Conservation (phyloP, 2,888 invertebrate species). For the Hecatera dysodea region DNA sequence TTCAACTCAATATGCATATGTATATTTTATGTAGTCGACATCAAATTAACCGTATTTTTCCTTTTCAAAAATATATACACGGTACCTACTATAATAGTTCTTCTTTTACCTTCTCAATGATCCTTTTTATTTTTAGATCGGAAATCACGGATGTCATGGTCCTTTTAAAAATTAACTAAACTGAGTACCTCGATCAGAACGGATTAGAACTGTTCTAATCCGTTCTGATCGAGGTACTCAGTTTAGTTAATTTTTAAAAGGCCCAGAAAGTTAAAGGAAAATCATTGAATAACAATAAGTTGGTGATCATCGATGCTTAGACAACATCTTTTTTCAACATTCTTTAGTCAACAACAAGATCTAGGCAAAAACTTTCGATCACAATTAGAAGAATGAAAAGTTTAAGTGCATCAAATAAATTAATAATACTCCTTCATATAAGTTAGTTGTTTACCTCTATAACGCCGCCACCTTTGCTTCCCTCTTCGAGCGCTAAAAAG, state of each 20-base stretch:
- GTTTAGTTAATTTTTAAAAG: neutral
- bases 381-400: neutral
- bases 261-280: neutral
- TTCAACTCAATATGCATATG: neutral
- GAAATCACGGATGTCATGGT: neutral
- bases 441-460: constrained; percentile 93
- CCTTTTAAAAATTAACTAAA: too few species aligned
- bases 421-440: neutral
- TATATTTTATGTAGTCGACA: neutral
- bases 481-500: constrained; percentile 95
- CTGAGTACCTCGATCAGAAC: too few species aligned
- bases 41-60: too few species aligned
- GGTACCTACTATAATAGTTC: too few species aligned
- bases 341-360: too few species aligned
- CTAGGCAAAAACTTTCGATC: too few species aligned
- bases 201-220: too few species aligned
- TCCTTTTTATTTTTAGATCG: neutral
- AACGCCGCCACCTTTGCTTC: constrained; percentile 97
- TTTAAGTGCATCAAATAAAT: neutral
- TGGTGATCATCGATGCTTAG: too few species aligned
- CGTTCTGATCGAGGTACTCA: neutral
- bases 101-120: neutral
- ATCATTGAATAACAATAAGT: too few species aligned
- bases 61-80: too few species aligned
- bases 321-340: too few species aligned